A percentile compares a stretch with the other conserved stretches of the same genome.
Evolutionary conservation across 2,888 invertebrate species (phyloP).

Genomic region (Tachina fera): DNA sequence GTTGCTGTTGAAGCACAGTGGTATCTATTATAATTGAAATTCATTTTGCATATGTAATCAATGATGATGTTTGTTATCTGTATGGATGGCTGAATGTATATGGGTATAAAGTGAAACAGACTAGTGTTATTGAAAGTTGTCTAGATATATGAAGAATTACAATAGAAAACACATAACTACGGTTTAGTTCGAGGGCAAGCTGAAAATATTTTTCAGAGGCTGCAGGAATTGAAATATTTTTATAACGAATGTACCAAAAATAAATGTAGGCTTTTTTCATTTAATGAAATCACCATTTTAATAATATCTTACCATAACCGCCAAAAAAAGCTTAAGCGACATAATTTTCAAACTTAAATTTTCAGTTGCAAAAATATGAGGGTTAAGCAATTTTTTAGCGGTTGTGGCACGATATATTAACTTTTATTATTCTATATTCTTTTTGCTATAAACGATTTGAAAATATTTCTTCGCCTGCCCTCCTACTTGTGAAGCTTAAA

Average conservation of each 20-base stretch:
- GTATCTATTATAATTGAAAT: conserved; percentile 66
- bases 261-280: too few relatives aligned
- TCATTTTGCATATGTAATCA: conserved; percentile 70
- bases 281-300: too few relatives aligned
- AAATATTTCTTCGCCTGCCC: background rate
- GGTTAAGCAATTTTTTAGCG: too few relatives aligned
- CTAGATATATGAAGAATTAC: background rate
- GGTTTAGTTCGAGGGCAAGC: background rate
- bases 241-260: too few relatives aligned
- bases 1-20: conserved; percentile 16
- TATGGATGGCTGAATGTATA: conserved; percentile 29
- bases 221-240: too few relatives aligned
- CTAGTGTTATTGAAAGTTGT: conserved; percentile 25
- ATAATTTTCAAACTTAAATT: too few relatives aligned
- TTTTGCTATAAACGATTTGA: background rate
- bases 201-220: background rate
- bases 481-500: conserved; percentile 7
- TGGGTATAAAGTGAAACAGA: conserved; percentile 11
- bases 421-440: too few relatives aligned
- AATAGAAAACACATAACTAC: background rate
- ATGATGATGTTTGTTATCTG: conserved; percentile 66
- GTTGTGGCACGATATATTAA: too few relatives aligned
- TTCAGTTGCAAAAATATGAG: too few relatives aligned
- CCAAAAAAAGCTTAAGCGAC: too few relatives aligned
- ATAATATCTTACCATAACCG: too few relatives aligned